Conservation (phyloP, 2,888 invertebrate species). For the Mactromeris polynyma region DNA sequence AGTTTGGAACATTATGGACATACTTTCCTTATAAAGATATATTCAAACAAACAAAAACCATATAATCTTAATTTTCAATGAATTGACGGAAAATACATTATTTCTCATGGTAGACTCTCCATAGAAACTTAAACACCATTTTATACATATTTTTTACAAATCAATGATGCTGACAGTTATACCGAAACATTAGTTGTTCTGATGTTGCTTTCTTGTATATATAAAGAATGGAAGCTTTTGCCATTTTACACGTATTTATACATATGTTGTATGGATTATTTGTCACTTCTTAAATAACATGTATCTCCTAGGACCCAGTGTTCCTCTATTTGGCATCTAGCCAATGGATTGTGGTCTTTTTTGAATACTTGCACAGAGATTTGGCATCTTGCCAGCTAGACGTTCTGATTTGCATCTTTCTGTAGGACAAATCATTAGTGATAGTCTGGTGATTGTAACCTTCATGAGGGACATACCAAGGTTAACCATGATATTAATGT, state of each 20-base stretch:
- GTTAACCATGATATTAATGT: neutral
- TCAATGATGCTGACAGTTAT: neutral
- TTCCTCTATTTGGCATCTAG: neutral
- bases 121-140: neutral
- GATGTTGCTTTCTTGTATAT: neutral
- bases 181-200: neutral
- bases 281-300: neutral
- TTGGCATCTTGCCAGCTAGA: neutral
- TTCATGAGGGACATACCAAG: neutral
- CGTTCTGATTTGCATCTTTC: neutral
- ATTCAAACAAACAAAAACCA: no score
- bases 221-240: neutral
- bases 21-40: no score
- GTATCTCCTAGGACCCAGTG: neutral
- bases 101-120: neutral
- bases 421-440: neutral
- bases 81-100: neutral
- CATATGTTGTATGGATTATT: no score
- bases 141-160: neutral
- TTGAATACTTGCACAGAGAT: neutral
- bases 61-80: no score
- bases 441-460: neutral
- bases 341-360: neutral
- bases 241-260: no score
- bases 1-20: no score